Evolutionary conservation across 1,140 invertebrate genomes (phyloP).

Genomic region (Cecropterus lyciades): DNA sequence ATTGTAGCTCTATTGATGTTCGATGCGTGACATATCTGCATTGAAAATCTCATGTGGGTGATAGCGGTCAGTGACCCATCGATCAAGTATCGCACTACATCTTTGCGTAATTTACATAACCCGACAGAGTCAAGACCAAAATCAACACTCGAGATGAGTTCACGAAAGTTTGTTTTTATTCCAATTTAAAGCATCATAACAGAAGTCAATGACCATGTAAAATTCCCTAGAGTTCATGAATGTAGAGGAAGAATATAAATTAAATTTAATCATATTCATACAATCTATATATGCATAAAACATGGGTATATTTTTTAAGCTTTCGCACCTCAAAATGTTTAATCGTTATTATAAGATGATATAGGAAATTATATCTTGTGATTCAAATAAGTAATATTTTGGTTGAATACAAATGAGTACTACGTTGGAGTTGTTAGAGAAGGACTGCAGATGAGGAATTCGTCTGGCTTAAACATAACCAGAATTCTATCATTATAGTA

Average conservation of each 20-base stretch:
- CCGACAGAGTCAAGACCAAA: slow-evolving; percentile 69
- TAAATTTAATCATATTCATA: background rate
- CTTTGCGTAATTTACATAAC: slow-evolving; percentile 79
- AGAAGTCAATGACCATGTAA: slow-evolving; percentile 50
- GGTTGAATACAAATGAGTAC: too few species aligned
- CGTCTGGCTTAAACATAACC: too few species aligned
- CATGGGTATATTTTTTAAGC: background rate
- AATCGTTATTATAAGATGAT: too few species aligned
- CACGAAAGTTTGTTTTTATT: slow-evolving; percentile 65
- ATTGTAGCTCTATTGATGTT: slow-evolving; percentile 30
- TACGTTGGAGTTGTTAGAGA: too few species aligned
- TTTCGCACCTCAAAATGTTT: background rate
- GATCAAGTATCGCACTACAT: slow-evolving; percentile 69
- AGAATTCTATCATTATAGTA: too few species aligned
- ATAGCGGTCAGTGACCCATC: slow-evolving; percentile 65
- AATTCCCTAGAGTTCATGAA: slow-evolving; percentile 18
- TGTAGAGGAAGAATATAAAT: background rate
- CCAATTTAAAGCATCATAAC: slow-evolving; percentile 47
- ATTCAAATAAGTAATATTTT: too few species aligned
- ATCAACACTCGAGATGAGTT: slow-evolving; percentile 71
- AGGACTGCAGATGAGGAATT: too few species aligned
- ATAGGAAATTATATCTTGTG: too few species aligned
- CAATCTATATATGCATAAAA: background rate
- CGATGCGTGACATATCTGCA: slow-evolving; percentile 38
- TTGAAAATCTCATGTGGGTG: slow-evolving; percentile 50